Percentiles rank a stretch among this genome's conserved stretches.
phyloP scores from a whole-genome alignment of 2,113 vertebrate species.

The Ploceus nigricollis region DNA sequence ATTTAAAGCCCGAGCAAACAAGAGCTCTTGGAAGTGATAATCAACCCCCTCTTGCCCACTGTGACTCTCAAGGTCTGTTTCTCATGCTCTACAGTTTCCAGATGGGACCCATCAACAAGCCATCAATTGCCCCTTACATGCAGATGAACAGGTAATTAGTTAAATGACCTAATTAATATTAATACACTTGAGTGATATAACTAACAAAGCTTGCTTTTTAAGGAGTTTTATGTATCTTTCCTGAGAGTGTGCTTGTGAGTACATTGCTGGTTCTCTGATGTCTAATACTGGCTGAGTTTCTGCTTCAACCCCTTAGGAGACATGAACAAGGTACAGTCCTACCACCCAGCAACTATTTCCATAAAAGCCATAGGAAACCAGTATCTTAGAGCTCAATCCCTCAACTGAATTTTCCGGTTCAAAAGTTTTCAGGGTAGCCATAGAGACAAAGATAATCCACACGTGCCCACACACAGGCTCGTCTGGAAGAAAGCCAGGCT shows the following conservation, averaged over 20 bases:
- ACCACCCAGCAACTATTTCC: background rate
- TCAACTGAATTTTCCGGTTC: conserved; percentile 41
- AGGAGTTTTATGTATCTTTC: background rate
- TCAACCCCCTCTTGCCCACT: background rate
- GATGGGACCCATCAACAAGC: conserved; percentile 36
- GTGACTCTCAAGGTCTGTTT: conserved; percentile 23
- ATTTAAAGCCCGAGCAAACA: conserved; percentile 17
- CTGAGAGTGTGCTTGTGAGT: background rate
- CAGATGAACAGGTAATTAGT: conserved; percentile 34
- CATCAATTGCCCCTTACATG: conserved; percentile 2
- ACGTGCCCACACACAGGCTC: conserved; percentile 59
- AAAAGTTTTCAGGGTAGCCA: conserved; percentile 57
- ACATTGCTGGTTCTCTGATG: background rate
- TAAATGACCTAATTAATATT: conserved; percentile 56
- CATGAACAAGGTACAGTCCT: background rate
- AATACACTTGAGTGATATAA: conserved; percentile 1
- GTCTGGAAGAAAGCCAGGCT: conserved; percentile 21
- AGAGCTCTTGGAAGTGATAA: conserved; percentile 17
- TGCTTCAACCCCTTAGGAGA: background rate
- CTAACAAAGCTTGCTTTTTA: conserved; percentile 3
- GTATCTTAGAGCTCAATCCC: background rate
- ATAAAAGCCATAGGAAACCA: background rate
- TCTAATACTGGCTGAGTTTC: background rate
- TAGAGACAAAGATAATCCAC: conserved; percentile 65
- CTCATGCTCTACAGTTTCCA: background rate